phyloP scores from a whole-genome alignment of 1,140 invertebrate species.

The Limonius californicus region DNA sequence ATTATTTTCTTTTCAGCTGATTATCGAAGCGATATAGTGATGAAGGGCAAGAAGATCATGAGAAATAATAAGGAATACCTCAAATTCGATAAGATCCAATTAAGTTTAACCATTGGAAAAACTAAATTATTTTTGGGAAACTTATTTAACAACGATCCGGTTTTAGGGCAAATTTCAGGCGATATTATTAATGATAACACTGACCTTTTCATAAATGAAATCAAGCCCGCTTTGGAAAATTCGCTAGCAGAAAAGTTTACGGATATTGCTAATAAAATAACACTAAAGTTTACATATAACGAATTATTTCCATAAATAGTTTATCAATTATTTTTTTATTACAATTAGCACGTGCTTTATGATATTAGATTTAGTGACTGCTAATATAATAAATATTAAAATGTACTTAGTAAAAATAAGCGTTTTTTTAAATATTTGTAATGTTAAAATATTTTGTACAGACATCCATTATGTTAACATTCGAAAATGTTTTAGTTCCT shows the following conservation, averaged over 20 bases:
- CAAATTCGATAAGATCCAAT: constrained; percentile 55
- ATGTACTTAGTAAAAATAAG: no score
- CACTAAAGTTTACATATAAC: constrained; percentile 62
- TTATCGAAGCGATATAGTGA: constrained; percentile 53
- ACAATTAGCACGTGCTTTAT: no score
- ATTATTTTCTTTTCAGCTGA: constrained; percentile 49
- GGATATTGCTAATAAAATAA: constrained; percentile 64
- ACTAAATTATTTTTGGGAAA: constrained; percentile 56
- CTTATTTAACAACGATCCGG: constrained; percentile 58
- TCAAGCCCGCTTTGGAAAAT: constrained; percentile 60
- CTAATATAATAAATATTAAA: no score
- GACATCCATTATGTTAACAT: no score
- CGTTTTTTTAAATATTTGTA: no score
- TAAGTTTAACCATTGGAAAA: constrained; percentile 52
- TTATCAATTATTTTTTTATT: no score
- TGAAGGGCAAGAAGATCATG: constrained; percentile 52
- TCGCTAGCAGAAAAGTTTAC: constrained; percentile 62
- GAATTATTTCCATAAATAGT: constrained; percentile 58
- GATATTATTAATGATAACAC: constrained; percentile 55
- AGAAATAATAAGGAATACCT: constrained; percentile 53
- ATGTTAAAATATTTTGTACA: no score
- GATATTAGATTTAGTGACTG: no score
- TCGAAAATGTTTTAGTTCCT: no score
- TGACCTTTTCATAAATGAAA: constrained; percentile 59
- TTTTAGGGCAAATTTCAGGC: constrained; percentile 51